These are phyloP conservation scores for Mamestra configurata DNA, from an alignment of 1,140 invertebrate species.

Conservation along the genomic window DNA sequence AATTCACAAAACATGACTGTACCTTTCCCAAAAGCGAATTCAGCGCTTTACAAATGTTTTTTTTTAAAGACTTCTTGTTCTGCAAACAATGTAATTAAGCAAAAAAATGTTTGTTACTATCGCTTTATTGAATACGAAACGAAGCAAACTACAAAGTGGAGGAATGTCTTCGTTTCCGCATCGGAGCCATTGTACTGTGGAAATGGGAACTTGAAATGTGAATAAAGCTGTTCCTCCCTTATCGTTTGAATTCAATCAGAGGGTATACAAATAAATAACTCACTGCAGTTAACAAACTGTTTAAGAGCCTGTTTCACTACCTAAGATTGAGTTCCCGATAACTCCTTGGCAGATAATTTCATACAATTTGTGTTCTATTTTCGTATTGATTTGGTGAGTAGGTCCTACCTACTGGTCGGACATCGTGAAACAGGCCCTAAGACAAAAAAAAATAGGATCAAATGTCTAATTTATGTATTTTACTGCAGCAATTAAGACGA, in stretches of 20 bases:
- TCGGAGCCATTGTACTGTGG: conserved; percentile 43
- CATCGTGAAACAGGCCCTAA: too few relatives aligned
- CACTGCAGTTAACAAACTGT: not conserved
- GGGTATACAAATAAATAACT: not conserved
- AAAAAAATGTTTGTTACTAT: conserved; percentile 24
- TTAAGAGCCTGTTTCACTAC: too few relatives aligned
- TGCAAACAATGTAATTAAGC: conserved; percentile 38
- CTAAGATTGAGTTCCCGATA: too few relatives aligned
- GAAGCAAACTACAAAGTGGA: conserved; percentile 52
- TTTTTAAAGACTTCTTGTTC: conserved; percentile 10
- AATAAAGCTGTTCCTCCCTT: conserved; percentile 52
- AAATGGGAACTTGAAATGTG: conserved; percentile 56
- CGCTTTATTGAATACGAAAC: conserved; percentile 35
- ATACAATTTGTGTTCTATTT: too few relatives aligned
- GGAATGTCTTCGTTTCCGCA: conserved; percentile 56
- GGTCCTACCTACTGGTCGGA: too few relatives aligned
- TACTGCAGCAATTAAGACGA: conserved; percentile 42
- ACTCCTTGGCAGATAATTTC: too few relatives aligned
- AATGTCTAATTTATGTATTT: conserved; percentile 39
- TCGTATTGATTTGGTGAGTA: too few relatives aligned
- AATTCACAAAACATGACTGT: not conserved
- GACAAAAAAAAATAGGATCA: not conserved
- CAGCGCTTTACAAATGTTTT: not conserved
- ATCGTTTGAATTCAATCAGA: conserved; percentile 52
- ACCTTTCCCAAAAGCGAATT: not conserved